Percentiles rank a stretch among this genome's conserved stretches.
Conservation (phyloP, 2,113 vertebrate genomes). For the Daboia siamensis region DNA sequence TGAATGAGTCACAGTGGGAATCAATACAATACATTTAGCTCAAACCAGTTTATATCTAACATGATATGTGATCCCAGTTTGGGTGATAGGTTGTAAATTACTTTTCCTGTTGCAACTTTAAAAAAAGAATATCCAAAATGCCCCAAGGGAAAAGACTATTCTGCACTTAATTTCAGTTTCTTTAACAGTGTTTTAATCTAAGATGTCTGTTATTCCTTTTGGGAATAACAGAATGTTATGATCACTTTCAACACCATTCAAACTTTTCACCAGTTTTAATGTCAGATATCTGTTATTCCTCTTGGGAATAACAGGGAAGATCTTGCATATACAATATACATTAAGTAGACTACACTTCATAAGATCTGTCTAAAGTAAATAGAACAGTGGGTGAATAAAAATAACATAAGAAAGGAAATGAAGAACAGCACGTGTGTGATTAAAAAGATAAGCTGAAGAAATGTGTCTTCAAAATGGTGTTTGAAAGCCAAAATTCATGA, state of each 20-base stretch:
- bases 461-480: neutral
- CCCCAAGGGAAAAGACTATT: neutral
- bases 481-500: neutral
- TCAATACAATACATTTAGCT: neutral
- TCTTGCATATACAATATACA: neutral
- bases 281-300: neutral
- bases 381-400: neutral
- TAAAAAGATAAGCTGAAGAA: neutral
- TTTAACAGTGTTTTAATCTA: neutral
- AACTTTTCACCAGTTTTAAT: neutral
- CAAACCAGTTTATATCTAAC: neutral
- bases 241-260: neutral
- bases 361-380: neutral
- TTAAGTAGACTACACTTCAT: neutral
- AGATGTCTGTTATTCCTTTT: neutral
- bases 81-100: neutral
- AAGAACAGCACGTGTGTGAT: neutral
- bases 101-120: neutral
- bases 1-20: neutral
- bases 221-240: neutral
- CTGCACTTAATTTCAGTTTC: neutral
- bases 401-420: neutral
- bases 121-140: neutral
- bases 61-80: neutral
- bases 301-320: neutral